phyloP scores from a whole-genome alignment of 2,113 vertebrate species.

The Daphoenositta chrysoptera region DNA sequence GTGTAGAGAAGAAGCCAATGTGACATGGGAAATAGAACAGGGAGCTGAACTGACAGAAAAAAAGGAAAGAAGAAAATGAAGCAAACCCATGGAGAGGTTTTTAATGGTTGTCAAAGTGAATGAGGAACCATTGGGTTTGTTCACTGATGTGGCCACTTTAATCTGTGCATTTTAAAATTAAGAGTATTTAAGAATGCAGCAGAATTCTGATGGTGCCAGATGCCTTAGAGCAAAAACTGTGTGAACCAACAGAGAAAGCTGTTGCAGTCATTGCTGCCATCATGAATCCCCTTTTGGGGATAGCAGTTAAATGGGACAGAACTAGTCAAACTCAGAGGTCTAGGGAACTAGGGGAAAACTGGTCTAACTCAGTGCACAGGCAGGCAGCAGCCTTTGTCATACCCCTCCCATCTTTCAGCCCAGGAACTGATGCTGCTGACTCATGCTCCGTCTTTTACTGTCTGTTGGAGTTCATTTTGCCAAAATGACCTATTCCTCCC shows the following conservation, averaged over 20 bases:
- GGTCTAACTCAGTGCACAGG: neutral
- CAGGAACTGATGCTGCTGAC: neutral
- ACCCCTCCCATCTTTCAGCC: neutral
- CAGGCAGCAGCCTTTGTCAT: neutral
- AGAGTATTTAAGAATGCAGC: neutral
- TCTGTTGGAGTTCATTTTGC: neutral
- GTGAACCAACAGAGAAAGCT: neutral
- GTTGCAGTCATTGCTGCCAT: neutral
- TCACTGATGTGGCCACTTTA: neutral
- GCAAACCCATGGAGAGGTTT: neutral
- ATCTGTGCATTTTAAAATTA: neutral
- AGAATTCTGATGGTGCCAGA: neutral
- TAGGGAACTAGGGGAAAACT: neutral
- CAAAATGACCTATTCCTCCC: neutral
- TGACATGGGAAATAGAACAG: neutral
- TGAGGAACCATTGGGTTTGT: neutral
- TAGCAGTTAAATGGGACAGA: neutral
- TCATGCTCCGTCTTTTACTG: neutral
- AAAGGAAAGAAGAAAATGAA: neutral
- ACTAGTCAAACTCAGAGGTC: neutral
- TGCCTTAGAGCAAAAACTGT: neutral
- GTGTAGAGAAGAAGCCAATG: neutral
- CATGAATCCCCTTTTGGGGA: neutral
- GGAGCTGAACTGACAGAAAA: neutral
- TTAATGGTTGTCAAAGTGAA: neutral